Percentiles rank a stretch among this genome's conserved stretches.
phyloP scores from a whole-genome alignment of 2,113 vertebrate species.

The Hymenochirus boettgeri region DNA sequence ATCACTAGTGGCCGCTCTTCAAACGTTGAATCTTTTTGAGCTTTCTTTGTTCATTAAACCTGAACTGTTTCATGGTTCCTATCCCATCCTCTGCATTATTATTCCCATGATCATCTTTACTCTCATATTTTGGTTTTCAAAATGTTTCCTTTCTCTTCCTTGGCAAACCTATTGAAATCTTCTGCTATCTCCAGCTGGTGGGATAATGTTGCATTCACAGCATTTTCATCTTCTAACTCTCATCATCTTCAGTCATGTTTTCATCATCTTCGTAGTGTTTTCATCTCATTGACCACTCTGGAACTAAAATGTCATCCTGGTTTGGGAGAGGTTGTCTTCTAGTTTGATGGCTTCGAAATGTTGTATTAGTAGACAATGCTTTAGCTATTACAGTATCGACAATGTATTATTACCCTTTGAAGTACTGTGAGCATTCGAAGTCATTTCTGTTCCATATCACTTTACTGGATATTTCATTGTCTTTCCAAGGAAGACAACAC shows the following conservation, averaged over 20 bases:
- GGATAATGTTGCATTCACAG: slow-evolving; percentile 55
- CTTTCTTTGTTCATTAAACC: not conserved
- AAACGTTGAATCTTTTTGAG: slow-evolving; percentile 27
- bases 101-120: not conserved
- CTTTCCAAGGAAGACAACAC: too few species aligned
- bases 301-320: too few species aligned
- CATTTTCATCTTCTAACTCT: slow-evolving; percentile 89
- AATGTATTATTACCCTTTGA: too few species aligned
- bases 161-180: not conserved
- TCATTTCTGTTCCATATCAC: too few species aligned
- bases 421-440: too few species aligned
- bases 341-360: too few species aligned
- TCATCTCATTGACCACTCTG: not conserved
- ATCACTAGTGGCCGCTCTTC: not conserved
- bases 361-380: too few species aligned
- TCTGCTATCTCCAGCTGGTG: slow-evolving; percentile 11
- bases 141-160: not conserved
- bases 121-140: not conserved
- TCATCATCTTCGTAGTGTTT: slow-evolving; percentile 33
- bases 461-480: too few species aligned
- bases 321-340: too few species aligned
- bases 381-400: too few species aligned
- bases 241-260: slow-evolving; percentile 46
- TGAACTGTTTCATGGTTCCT: not conserved
- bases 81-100: not conserved